Conservation (phyloP, 1,140 invertebrate genomes). For the Drosophila nasuta region DNA sequence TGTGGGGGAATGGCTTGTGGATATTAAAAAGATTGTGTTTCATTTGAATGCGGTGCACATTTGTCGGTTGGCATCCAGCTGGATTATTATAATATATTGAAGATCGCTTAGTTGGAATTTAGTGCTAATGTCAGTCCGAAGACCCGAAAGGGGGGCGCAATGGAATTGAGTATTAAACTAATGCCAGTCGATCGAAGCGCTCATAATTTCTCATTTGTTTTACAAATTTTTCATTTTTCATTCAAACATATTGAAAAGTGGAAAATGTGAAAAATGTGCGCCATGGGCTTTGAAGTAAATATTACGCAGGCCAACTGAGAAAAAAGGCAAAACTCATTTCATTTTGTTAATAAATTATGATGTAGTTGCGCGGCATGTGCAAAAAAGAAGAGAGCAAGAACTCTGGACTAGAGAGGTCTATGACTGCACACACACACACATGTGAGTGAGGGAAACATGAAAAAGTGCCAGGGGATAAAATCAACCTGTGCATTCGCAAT, state of each 20-base stretch:
- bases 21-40: constrained; percentile 77
- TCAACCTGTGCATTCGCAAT: constrained; percentile 84
- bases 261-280: constrained; percentile 73
- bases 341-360: constrained; percentile 79
- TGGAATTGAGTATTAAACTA: constrained; percentile 3
- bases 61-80: constrained; percentile 56
- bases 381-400: constrained; percentile 57
- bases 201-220: constrained; percentile 21
- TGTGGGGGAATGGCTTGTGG: constrained; percentile 25
- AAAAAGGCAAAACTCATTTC: constrained; percentile 73
- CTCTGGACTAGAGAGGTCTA: constrained; percentile 37
- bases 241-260: constrained; percentile 58
- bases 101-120: constrained; percentile 80
- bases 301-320: neutral
- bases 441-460: constrained; percentile 54
- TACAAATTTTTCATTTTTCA: constrained; percentile 34
- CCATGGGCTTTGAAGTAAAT: constrained; percentile 61
- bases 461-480: constrained; percentile 79
- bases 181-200: neutral
- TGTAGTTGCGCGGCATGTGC: constrained; percentile 72
- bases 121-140: constrained; percentile 61
- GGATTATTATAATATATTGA: constrained; percentile 79
- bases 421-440: constrained; percentile 45
- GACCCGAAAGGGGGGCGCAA: constrained; percentile 2
- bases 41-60: constrained; percentile 71